phyloP scores from a whole-genome alignment of 2,113 vertebrate genomes.

The Gopherus flavomarginatus region DNA sequence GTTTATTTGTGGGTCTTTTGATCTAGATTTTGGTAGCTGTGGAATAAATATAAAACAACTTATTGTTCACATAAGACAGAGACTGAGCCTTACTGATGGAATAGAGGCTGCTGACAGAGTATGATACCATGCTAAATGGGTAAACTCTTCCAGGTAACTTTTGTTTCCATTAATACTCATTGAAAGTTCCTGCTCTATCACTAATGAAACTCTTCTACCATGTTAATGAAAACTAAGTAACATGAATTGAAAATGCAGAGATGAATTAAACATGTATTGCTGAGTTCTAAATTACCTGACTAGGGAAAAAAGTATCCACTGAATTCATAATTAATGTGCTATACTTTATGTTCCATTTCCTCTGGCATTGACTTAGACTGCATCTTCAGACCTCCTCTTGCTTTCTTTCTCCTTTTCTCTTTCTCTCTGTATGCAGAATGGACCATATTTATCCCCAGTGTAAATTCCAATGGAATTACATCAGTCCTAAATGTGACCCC shows the following conservation, averaged over 20 bases:
- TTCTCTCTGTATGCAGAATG: not conserved
- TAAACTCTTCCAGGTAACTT: not conserved
- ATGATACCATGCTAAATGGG: not conserved
- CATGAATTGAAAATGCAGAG: not conserved
- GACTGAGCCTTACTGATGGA: not conserved
- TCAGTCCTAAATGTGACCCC: not conserved
- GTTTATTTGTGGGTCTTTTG: not conserved
- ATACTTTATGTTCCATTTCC: not conserved
- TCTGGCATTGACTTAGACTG: not conserved
- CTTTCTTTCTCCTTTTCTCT: not conserved
- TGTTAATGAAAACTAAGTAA: not conserved
- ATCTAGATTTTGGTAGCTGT: not conserved
- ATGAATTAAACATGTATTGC: not conserved
- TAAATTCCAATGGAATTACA: not conserved
- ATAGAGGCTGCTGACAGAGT: not conserved
- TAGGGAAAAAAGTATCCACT: not conserved
- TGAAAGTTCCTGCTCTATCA: not conserved
- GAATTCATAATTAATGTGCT: not conserved
- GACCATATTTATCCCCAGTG: not conserved
- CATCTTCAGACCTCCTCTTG: not conserved
- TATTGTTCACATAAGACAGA: not conserved
- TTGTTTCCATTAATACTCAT: not conserved
- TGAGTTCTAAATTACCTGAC: not conserved
- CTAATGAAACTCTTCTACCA: not conserved
- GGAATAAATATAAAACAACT: not conserved